These are phyloP conservation scores for Syrista parreyssii DNA, from an alignment of 2,888 invertebrate species.

Conservation along the genomic window DNA sequence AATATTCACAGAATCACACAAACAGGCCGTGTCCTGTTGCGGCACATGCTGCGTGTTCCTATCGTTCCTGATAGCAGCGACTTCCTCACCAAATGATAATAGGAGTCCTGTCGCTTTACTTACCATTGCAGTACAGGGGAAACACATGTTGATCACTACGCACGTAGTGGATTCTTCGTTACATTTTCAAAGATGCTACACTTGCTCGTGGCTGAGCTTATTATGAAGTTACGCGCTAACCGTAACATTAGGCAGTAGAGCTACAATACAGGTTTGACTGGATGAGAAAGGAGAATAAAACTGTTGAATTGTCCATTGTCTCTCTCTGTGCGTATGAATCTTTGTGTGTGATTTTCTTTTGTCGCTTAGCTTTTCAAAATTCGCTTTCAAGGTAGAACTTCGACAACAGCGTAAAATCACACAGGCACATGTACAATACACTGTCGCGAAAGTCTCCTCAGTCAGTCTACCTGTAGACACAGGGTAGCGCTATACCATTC, in stretches of 20 bases:
- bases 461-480: background rate
- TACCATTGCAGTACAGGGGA: background rate
- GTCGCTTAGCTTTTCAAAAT: background rate
- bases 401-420: background rate
- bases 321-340: background rate
- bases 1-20: background rate
- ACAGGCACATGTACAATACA: background rate
- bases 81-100: background rate
- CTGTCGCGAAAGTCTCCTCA: background rate
- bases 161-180: background rate
- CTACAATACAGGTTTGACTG: background rate
- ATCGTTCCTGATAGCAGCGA: background rate
- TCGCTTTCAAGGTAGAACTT: background rate
- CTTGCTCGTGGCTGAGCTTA: background rate
- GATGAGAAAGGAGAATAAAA: background rate
- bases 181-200: background rate
- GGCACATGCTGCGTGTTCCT: background rate
- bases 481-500: background rate
- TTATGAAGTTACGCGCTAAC: background rate
- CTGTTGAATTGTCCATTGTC: background rate
- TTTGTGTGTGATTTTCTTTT: background rate
- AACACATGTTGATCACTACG: background rate
- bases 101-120: background rate
- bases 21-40: background rate
- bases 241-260: background rate